Conservation (phyloP, 2,113 vertebrate species). For the Cyphomyrus discorhynchus region DNA sequence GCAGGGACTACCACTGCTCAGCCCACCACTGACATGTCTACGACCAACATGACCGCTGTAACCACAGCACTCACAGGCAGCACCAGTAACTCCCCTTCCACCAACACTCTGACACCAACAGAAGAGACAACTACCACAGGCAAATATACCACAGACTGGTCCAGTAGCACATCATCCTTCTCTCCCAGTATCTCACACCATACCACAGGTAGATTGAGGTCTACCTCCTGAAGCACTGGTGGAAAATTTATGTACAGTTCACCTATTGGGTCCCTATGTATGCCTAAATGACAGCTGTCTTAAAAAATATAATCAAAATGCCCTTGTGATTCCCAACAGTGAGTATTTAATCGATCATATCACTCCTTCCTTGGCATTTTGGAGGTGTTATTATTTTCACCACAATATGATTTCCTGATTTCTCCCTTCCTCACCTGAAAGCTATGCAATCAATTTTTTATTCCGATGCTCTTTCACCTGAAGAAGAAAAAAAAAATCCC, state of each 20-base stretch:
- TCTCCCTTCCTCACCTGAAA: neutral
- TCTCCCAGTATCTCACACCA: neutral
- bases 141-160: neutral
- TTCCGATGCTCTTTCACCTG: neutral
- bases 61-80: neutral
- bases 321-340: neutral
- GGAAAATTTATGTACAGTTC: neutral
- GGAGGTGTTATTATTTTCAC: neutral
- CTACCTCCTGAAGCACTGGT: neutral
- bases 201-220: constrained; percentile 11
- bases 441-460: neutral
- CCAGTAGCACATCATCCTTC: neutral
- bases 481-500: neutral
- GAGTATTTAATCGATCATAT: neutral
- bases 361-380: neutral
- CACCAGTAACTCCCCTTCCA: neutral
- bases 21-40: constrained; percentile 37
- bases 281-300: neutral
- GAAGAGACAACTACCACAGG: neutral
- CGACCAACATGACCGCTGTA: constrained; percentile 8
- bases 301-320: neutral
- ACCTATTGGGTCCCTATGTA: neutral
- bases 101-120: constrained; percentile 31
- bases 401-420: neutral
- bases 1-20: constrained; percentile 49